Percentiles rank a stretch among this genome's conserved stretches.
phyloP scores from a whole-genome alignment of 1,140 invertebrate genomes.

The Magallana gigas region DNA sequence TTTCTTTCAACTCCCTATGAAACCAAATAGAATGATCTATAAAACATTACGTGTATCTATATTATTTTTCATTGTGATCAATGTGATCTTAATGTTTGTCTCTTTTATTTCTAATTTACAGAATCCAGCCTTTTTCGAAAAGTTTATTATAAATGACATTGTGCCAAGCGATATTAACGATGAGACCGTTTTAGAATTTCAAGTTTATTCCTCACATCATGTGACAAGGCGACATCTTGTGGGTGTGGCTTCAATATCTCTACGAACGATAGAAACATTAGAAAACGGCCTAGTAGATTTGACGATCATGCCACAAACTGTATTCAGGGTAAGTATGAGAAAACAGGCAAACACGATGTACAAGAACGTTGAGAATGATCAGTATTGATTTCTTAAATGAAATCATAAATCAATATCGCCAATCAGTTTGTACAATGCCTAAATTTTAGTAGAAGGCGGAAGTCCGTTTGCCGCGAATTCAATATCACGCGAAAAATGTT shows the following conservation, averaged over 20 bases:
- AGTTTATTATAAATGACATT: slow-evolving; percentile 74
- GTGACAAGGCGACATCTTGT: slow-evolving; percentile 72
- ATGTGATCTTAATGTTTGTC: background rate
- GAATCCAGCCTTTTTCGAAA: slow-evolving; percentile 75
- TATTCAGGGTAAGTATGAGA: slow-evolving; percentile 70
- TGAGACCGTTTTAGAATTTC: slow-evolving; percentile 72
- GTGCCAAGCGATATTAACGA: slow-evolving; percentile 68
- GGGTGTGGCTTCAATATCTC: slow-evolving; percentile 69
- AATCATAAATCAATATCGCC: too few species aligned
- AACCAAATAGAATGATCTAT: background rate
- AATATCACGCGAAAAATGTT: too few species aligned
- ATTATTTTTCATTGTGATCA: background rate
- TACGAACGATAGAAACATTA: slow-evolving; percentile 68
- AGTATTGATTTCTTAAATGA: too few species aligned
- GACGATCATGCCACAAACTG: slow-evolving; percentile 72
- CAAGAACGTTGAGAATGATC: too few species aligned
- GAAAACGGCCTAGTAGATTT: slow-evolving; percentile 71
- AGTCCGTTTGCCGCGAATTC: too few species aligned
- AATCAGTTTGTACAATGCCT: too few species aligned
- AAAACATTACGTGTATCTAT: background rate
- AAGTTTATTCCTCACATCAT: slow-evolving; percentile 75
- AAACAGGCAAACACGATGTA: background rate
- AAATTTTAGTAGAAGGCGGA: too few species aligned
- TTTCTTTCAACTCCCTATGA: background rate
- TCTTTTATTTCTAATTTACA: slow-evolving; percentile 49